Conservation (phyloP, 2,888 invertebrate genomes). For the Nesidiocoris tenuis region DNA sequence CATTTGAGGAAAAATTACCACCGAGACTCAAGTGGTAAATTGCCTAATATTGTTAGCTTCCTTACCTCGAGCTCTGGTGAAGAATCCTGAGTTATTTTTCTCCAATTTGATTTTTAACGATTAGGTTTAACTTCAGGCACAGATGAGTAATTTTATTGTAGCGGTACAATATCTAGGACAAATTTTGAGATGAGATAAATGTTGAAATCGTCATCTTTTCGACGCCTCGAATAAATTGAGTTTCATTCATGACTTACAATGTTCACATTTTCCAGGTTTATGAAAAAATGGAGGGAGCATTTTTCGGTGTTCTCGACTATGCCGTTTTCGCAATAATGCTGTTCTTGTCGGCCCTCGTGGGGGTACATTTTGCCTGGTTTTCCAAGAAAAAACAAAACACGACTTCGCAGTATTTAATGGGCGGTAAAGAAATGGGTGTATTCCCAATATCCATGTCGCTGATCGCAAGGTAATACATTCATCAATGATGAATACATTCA, state of each 20-base stretch:
- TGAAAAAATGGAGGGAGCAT: slow-evolving; percentile 5
- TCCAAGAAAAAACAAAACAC: slow-evolving; percentile 68
- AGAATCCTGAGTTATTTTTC: too few relatives aligned
- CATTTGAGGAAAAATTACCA: neutral
- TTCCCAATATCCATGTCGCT: slow-evolving; percentile 76
- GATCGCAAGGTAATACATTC: slow-evolving; percentile 65
- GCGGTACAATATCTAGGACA: too few relatives aligned
- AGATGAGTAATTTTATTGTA: too few relatives aligned
- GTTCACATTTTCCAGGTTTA: too few relatives aligned
- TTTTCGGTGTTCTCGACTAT: slow-evolving; percentile 57
- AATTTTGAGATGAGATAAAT: too few relatives aligned
- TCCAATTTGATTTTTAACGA: too few relatives aligned
- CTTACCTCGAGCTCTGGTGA: too few relatives aligned
- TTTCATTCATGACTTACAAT: too few relatives aligned
- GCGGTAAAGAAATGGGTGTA: slow-evolving; percentile 75
- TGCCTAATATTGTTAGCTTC: neutral
- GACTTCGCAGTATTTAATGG: slow-evolving; percentile 70
- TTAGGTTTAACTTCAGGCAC: too few relatives aligned
- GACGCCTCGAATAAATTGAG: too few relatives aligned
- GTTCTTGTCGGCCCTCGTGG: slow-evolving; percentile 65
- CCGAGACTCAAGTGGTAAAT: neutral
- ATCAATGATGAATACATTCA: neutral
- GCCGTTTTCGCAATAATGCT: slow-evolving; percentile 67
- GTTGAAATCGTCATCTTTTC: too few relatives aligned
- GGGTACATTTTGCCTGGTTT: slow-evolving; percentile 70